Evolutionary conservation across 2,113 vertebrate genomes (phyloP).

Genomic region (Pitta sordida): DNA sequence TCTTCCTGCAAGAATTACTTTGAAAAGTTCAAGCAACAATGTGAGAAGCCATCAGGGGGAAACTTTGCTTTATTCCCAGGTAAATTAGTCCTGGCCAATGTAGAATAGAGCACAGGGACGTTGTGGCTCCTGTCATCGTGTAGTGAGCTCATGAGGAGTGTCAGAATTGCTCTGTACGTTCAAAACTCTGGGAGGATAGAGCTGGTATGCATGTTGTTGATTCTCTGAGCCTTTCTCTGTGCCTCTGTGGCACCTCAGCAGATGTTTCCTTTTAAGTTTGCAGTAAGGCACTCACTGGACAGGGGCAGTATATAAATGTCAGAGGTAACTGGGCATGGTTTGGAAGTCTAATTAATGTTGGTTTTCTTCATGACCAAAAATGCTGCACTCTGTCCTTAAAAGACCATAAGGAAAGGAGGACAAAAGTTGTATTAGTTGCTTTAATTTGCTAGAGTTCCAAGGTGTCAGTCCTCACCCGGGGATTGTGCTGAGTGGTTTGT

Average conservation of each 20-base stretch:
- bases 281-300: accelerated
- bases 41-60: not conserved
- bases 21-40: not conserved
- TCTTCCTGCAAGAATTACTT: not conserved
- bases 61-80: not conserved
- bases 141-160: not conserved
- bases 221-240: not conserved
- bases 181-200: not conserved
- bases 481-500: not conserved
- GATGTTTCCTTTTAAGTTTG: not conserved
- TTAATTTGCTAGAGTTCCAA: not conserved
- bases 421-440: not conserved
- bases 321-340: not conserved
- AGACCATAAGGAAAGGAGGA: not conserved
- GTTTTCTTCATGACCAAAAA: not conserved
- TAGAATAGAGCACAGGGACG: not conserved
- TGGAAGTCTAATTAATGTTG: not conserved
- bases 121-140: not conserved
- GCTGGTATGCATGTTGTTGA: not conserved
- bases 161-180: not conserved
- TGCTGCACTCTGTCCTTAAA: not conserved
- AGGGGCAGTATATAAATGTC: not conserved
- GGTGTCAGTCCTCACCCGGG: not conserved
- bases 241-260: not conserved
- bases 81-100: not conserved